Conservation (phyloP, 2,888 invertebrate species). For the Bedellia somnulentella region DNA sequence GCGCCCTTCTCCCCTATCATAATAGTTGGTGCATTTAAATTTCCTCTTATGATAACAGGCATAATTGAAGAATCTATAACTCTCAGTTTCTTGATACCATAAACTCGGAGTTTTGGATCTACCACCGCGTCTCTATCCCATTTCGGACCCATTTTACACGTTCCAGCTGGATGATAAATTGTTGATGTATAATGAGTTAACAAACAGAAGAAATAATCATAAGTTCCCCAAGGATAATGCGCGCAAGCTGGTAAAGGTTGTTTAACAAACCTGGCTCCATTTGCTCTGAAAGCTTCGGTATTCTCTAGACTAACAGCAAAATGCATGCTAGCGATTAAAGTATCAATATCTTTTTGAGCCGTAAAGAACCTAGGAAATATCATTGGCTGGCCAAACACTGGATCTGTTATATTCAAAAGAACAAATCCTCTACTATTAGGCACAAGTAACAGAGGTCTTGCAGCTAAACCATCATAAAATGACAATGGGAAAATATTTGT, state of each 20-base stretch:
- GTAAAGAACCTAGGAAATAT: constrained; percentile 73
- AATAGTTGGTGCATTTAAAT: constrained; percentile 81
- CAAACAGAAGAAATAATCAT: constrained; percentile 69
- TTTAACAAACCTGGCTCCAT: constrained; percentile 58
- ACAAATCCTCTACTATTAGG: constrained; percentile 68
- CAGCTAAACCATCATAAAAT: constrained; percentile 64
- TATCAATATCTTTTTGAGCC: constrained; percentile 63
- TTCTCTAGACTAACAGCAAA: constrained; percentile 61
- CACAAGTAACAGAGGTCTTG: constrained; percentile 63
- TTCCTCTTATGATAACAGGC: constrained; percentile 67
- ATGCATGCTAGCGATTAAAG: constrained; percentile 63
- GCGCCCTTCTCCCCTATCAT: constrained; percentile 86
- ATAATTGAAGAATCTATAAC: constrained; percentile 71
- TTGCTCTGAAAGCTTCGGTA: constrained; percentile 58
- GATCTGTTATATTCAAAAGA: constrained; percentile 68
- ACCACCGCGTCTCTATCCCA: constrained; percentile 67
- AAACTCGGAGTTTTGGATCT: constrained; percentile 63
- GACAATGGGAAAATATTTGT: constrained; percentile 56
- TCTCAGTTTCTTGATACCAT: constrained; percentile 64
- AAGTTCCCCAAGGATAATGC: constrained; percentile 57
- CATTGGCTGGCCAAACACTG: constrained; percentile 69
- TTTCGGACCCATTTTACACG: constrained; percentile 71
- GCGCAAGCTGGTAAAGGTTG: constrained; percentile 63
- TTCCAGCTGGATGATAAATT: constrained; percentile 70
- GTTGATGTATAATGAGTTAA: constrained; percentile 68